A percentile compares a stretch with the other conserved stretches of the same genome.
phyloP scores from a whole-genome alignment of 2,113 vertebrate species.

The Picathartes gymnocephalus region DNA sequence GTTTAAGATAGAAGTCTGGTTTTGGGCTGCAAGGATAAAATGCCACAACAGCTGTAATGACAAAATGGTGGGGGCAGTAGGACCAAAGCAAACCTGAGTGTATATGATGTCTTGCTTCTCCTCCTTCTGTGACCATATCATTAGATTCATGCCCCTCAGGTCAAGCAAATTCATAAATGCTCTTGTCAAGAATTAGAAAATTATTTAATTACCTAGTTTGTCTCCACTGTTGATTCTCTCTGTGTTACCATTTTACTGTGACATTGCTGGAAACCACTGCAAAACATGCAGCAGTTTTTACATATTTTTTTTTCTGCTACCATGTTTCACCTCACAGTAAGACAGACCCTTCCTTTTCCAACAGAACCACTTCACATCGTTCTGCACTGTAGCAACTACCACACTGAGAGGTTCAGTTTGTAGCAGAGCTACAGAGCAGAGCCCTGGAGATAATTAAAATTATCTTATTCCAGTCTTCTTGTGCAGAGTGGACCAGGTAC shows the following conservation, averaged over 20 bases:
- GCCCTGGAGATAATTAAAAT: background rate
- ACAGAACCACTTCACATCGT: background rate
- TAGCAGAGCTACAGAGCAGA: background rate
- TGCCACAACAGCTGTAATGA: background rate
- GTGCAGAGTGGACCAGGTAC: background rate
- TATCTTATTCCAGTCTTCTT: background rate
- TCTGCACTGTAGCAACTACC: background rate
- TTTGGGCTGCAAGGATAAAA: background rate
- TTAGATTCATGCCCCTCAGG: background rate
- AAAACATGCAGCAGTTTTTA: rapidly evolving
- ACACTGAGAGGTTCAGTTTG: background rate
- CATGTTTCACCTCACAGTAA: background rate
- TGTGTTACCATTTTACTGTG: background rate
- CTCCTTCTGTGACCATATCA: rapidly evolving
- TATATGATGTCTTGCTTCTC: background rate
- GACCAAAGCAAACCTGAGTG: background rate
- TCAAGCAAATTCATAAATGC: background rate
- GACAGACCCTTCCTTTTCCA: background rate
- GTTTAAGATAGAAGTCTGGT: background rate
- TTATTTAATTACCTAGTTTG: background rate
- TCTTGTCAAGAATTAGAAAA: background rate
- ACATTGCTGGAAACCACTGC: background rate
- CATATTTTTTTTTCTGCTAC: background rate
- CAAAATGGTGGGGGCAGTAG: background rate
- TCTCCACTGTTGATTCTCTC: background rate